Percentiles rank a stretch among this genome's conserved stretches.
phyloP scores from a whole-genome alignment of 1,140 invertebrate species.

The Pseudomyrmex pallidus region DNA sequence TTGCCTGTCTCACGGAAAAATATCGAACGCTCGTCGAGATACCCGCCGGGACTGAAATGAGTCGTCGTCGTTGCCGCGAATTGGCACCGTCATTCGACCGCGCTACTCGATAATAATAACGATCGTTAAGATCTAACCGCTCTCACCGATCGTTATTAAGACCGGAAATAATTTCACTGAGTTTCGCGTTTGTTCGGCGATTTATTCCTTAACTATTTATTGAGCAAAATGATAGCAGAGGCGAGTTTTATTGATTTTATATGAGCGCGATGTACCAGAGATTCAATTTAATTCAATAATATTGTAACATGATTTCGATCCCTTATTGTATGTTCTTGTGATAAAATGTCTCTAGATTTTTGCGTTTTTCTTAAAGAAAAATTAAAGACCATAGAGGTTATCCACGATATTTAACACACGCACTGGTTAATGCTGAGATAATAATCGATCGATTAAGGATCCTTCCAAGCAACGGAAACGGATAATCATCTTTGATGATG shows the following conservation, averaged over 20 bases:
- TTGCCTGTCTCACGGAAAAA: conserved; percentile 57
- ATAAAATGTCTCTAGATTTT: not conserved
- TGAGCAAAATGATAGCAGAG: not conserved
- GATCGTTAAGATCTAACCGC: conserved; percentile 17
- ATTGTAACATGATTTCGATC: not conserved
- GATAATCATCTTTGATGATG: conserved; percentile 52
- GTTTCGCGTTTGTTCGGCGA: conserved; percentile 10
- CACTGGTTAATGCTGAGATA: not conserved
- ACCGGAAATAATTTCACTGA: conserved; percentile 37
- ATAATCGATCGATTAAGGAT: conserved; percentile 38
- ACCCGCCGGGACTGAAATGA: conserved; percentile 53
- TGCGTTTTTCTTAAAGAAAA: not conserved
- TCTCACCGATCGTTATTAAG: conserved; percentile 32
- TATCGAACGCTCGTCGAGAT: conserved; percentile 60
- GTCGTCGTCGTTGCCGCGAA: conserved; percentile 58
- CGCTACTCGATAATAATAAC: conserved; percentile 46
- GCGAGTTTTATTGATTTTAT: no score
- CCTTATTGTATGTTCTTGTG: no score
- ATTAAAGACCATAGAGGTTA: not conserved
- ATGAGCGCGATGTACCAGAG: no score
- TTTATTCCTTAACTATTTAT: conserved; percentile 31
- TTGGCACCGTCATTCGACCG: conserved; percentile 53
- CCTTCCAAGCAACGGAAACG: conserved; percentile 38
- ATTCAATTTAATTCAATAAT: conserved; percentile 27
- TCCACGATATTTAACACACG: not conserved